Evolutionary conservation across 92 coral and sea anemone species (phyloP).

Genomic region (Virgularia gustaviana): DNA sequence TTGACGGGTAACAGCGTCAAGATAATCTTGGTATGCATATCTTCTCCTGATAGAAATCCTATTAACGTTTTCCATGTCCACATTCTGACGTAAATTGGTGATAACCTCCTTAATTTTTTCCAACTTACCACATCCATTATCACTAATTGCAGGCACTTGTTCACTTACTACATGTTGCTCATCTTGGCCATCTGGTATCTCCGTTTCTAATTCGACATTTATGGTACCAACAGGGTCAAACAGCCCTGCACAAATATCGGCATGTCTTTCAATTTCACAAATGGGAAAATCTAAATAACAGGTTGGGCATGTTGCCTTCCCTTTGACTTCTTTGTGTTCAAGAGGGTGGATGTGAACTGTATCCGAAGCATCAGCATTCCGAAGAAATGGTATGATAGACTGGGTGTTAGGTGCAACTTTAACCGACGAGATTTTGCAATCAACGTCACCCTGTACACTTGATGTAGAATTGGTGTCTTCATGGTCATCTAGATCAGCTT

Average conservation of each 20-base stretch:
- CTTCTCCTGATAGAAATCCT: conserved; percentile 16
- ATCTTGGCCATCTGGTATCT: conserved; percentile 2
- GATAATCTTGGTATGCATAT: conserved; percentile 8
- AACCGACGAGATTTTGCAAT: too few species aligned
- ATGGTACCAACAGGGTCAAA: conserved; percentile 11
- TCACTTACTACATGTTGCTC: not conserved
- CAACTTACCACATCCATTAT: conserved; percentile 11
- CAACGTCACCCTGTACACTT: too few species aligned
- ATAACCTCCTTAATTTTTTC: conserved; percentile 12
- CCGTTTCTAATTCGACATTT: not conserved
- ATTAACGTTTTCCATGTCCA: not conserved
- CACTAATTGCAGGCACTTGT: not conserved
- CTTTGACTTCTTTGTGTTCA: too few species aligned
- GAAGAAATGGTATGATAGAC: too few species aligned
- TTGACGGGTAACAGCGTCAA: not conserved
- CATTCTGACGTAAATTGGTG: not conserved
- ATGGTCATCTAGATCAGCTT: not conserved
- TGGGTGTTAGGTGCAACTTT: too few species aligned
- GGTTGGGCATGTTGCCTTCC: conserved; percentile 12
- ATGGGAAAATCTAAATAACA: conserved; percentile 1
- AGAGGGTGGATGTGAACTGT: too few species aligned
- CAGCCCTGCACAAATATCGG: conserved; percentile 1
- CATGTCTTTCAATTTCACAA: conserved; percentile 9
- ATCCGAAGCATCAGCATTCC: too few species aligned
- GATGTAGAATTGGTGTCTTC: too few species aligned